These are phyloP conservation scores for Oncopeltus fasciatus DNA, from an alignment of 1,140 invertebrate species.

Conservation along the genomic window DNA sequence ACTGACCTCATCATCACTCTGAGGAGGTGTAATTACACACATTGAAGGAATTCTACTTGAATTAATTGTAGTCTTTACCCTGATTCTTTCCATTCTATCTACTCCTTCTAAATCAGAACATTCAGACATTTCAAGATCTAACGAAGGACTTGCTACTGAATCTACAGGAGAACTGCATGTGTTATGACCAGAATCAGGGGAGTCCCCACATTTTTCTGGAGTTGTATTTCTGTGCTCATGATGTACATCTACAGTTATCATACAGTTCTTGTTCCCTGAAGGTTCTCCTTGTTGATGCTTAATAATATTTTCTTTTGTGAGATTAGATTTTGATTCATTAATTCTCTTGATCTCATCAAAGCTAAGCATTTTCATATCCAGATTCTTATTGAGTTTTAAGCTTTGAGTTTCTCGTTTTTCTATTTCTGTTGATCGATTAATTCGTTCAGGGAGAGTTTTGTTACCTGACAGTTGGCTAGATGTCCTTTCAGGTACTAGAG, in stretches of 20 bases:
- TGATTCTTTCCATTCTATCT: constrained; percentile 67
- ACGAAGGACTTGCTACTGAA: constrained; percentile 51
- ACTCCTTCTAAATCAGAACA: constrained; percentile 68
- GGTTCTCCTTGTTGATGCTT: constrained; percentile 19
- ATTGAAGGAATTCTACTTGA: constrained; percentile 78
- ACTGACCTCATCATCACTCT: constrained; percentile 63
- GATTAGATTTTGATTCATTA: constrained; percentile 16
- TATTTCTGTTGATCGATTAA: constrained; percentile 3
- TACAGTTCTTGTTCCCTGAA: constrained; percentile 12
- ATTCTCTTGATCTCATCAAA: constrained; percentile 18
- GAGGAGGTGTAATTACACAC: constrained; percentile 78
- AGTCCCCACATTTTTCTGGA: constrained; percentile 25
- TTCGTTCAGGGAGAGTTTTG: constrained; percentile 20
- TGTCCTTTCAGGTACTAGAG: constrained; percentile 56
- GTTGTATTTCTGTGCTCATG: constrained; percentile 16
- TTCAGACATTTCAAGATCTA: constrained; percentile 58
- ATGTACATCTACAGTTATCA: constrained; percentile 25
- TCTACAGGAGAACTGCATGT: constrained; percentile 66
- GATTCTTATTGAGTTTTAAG: constrained; percentile 20
- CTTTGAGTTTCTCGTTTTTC: constrained; percentile 20
- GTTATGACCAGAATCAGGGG: constrained; percentile 61
- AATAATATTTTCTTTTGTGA: constrained; percentile 24
- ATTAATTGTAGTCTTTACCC: constrained; percentile 72
- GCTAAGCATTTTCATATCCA: constrained; percentile 28
- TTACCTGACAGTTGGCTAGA: constrained; percentile 31